phyloP scores from a whole-genome alignment of 2,888 invertebrate species.

The Electrophaes corylata region DNA sequence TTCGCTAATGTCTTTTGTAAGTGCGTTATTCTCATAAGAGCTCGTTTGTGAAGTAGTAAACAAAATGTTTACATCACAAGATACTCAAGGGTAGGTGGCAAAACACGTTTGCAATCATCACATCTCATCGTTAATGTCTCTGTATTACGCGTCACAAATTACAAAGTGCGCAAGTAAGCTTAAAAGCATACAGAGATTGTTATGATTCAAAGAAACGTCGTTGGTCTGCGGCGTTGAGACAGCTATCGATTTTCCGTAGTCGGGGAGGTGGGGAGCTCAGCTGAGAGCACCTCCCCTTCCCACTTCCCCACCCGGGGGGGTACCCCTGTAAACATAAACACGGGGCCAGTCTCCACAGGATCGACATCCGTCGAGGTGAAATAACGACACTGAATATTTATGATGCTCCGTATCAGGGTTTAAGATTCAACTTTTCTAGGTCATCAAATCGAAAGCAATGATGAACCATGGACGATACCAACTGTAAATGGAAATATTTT shows the following conservation, averaged over 20 bases:
- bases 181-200: slow-evolving; percentile 42
- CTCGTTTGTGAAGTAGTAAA: slow-evolving; percentile 5
- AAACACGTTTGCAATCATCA: slow-evolving; percentile 13
- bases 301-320: slow-evolving; percentile 10
- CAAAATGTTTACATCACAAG: not conserved
- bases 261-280: slow-evolving; percentile 62
- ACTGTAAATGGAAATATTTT: slow-evolving; percentile 24
- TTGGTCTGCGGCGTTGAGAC: slow-evolving; percentile 63
- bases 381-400: slow-evolving; percentile 82
- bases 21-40: not conserved
- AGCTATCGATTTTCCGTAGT: slow-evolving; percentile 80
- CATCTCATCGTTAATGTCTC: slow-evolving; percentile 10
- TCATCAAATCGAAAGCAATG: slow-evolving; percentile 57
- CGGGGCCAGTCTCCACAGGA: slow-evolving; percentile 62
- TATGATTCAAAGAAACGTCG: slow-evolving; percentile 56
- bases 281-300: slow-evolving; percentile 62
- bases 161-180: slow-evolving; percentile 23
- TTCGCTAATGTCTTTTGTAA: not conserved
- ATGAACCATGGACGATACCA: slow-evolving; percentile 25
- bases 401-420: slow-evolving; percentile 76
- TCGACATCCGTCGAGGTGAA: slow-evolving; percentile 79
- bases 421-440: slow-evolving; percentile 78
- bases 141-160: slow-evolving; percentile 12
- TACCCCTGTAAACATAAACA: slow-evolving; percentile 79
- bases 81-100: not conserved